Percentiles rank a stretch among this genome's conserved stretches.
These are phyloP conservation scores for Nymphalis io DNA, from an alignment of 1,140 invertebrate species.

Conservation along the genomic window DNA sequence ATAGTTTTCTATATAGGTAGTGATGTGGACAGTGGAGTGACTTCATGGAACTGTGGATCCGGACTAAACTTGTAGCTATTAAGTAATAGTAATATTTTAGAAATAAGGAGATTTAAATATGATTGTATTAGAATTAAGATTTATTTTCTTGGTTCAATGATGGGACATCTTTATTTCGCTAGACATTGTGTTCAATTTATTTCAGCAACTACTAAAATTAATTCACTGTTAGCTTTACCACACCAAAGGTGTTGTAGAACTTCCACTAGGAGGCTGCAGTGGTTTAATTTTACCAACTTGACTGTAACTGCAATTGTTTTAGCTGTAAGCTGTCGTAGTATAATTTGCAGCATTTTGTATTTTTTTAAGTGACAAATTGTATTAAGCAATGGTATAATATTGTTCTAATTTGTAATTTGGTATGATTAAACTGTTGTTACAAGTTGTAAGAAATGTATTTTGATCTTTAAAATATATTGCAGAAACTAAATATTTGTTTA, in stretches of 20 bases:
- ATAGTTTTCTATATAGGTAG: conserved; percentile 69
- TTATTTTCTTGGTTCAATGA: conserved; percentile 60
- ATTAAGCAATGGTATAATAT: conserved; percentile 58
- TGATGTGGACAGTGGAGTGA: conserved; percentile 74
- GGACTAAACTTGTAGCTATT: conserved; percentile 69
- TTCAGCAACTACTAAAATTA: conserved; percentile 49
- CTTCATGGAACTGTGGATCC: conserved; percentile 66
- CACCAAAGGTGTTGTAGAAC: conserved; percentile 34
- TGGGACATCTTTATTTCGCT: conserved; percentile 61
- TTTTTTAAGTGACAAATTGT: conserved; percentile 69
- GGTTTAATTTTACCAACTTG: conserved; percentile 52
- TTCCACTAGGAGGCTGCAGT: conserved; percentile 35
- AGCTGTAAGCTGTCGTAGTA: conserved; percentile 67
- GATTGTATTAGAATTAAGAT: conserved; percentile 74
- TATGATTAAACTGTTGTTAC: conserved; percentile 75
- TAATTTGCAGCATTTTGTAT: conserved; percentile 71
- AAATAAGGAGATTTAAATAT: conserved; percentile 70
- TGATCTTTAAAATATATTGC: conserved; percentile 79
- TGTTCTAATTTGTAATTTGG: conserved; percentile 73
- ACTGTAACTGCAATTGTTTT: conserved; percentile 49
- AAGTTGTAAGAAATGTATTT: conserved; percentile 78
- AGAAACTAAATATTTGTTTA: conserved; percentile 58
- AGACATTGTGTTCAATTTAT: conserved; percentile 51
- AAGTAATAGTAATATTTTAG: conserved; percentile 71
- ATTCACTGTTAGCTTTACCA: conserved; percentile 43